Base-by-base conservation (phyloP, 2,888 invertebrate genomes). In the Nomada fabriciana region DNA sequence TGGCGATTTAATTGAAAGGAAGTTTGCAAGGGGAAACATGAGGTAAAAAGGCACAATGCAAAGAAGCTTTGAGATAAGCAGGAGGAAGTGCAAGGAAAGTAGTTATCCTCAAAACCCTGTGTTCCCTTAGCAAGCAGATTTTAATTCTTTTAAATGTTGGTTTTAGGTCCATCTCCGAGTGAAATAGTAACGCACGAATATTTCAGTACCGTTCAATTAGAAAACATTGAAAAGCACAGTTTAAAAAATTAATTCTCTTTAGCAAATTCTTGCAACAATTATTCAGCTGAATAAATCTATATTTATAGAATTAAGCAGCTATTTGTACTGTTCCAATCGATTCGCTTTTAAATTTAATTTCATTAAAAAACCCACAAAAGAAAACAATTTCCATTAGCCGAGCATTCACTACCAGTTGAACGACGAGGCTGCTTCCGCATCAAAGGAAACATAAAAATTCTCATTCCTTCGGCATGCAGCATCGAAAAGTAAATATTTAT, bases 1-100 rank as follows among this genome's bases (percentile, higher is more conserved):
- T 20, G 47, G 69, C 77, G 53, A 67, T 67, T 80, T 68, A 77
- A 80, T 77, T 77, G 77, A 68, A 65, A 64, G 52, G 9, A 47
- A 65, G 55, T 61, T 71, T 71, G 77, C 80, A 59, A 75, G 69
- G 61, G 57, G 61, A 65, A 67, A 65, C 63, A 50, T 2, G 63
- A 63, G 47, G 42, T 68, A 63, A 53, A 64, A 42, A 53, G 42
- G 55, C 36, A 64, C 55, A 64, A 79, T 43, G 76, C 57, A 20
- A 59, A 60, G 60, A 53, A 43, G 29, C 42, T 57, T 55, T 63
- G 63, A 75, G 55, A 67, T 53, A 68, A 57, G 68, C 57, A 60
- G 42, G 20, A 47, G 68, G 50, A 68, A 68, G 36, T 57, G 73
- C 63, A 61, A 69, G 63, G 52, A 50, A 74, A 50, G 74, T 55